Evolutionary conservation across 2,888 invertebrate species (phyloP), one percentile per base, ranked within the genome.

Genomic region (Nephrocerus scutellatus): DNA sequence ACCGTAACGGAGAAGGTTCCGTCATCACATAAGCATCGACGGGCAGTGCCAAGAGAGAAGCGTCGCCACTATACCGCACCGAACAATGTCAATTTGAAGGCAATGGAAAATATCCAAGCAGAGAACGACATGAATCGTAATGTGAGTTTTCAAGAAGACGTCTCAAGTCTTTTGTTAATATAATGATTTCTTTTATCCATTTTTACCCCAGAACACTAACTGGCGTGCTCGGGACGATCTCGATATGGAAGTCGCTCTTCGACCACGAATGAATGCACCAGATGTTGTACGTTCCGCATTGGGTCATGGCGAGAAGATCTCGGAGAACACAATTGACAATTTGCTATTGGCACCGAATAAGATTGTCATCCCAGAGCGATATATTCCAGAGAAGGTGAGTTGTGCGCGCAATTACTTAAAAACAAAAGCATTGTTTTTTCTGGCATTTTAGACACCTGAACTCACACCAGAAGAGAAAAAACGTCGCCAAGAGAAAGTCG

Each of bases 311-410:
- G 72, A 72, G 45, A 68, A 71, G 47, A 66, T 71, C 40, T 68
- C 68, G 2, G 80, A 80, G 56, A 80, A 77, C 52, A 87, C 90
- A 30, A 91, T 92, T 49, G 92, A 92, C 63, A 83, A 80, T 62
- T 72, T 92, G 55, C 71, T 92, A 21, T 84, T 85, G 31, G 84
- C 88, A 12, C 92, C 92, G 10, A 84, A 84, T 65, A 91, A 91
- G 72, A 91, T 92, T 52, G 73, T 83, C 45, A 92, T 92, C 55
- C 92, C 92, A 0, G 91, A 92, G 70, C 75, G 92, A 50, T 92
- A 92, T 59, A 83, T 91, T 53, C 90, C 91, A 15, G 91, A 92
- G 65, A 84, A 86, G 72, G 80, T 85, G 52, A 57, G 53, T 48
- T 4, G 5, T 10, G 2, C 8, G 9, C 18, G n/a, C n/a, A n/a